phyloP scores from a whole-genome alignment of 2,888 invertebrate genomes.

The Ptilodon capucinus region DNA sequence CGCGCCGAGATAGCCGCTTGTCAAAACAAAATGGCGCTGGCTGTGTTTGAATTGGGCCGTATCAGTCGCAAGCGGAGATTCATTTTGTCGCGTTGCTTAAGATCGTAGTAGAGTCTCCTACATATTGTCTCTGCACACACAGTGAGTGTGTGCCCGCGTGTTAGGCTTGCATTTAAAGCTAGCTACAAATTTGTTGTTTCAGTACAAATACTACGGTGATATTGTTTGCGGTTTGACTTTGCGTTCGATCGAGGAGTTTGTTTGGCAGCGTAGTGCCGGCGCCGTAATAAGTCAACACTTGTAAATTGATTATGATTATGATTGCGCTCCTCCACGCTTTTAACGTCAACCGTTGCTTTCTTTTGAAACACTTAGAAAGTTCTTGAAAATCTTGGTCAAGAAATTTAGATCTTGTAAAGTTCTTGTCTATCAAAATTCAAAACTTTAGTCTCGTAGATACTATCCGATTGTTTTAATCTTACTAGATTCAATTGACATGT shows the following conservation, averaged over 20 bases:
- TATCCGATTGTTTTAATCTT: no score
- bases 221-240: slow-evolving; percentile 80
- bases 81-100: slow-evolving; percentile 82
- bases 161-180: slow-evolving; percentile 81
- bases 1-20: slow-evolving; percentile 71
- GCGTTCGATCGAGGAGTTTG: slow-evolving; percentile 78
- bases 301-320: slow-evolving; percentile 69
- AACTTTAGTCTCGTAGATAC: no score
- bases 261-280: slow-evolving; percentile 57
- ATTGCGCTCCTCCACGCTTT: slow-evolving; percentile 37
- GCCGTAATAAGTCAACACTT: slow-evolving; percentile 64
- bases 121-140: slow-evolving; percentile 81
- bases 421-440: no score
- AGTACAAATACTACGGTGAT: slow-evolving; percentile 80
- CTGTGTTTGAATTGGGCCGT: slow-evolving; percentile 82
- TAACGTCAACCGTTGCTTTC: slow-evolving; percentile 3
- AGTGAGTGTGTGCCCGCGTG: slow-evolving; percentile 75
- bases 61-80: slow-evolving; percentile 81
- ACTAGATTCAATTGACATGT: no score
- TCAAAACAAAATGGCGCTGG: slow-evolving; percentile 82
- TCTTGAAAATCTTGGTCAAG: no score
- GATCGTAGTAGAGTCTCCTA: slow-evolving; percentile 75
- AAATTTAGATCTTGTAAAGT: no score
- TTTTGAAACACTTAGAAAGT: background rate
- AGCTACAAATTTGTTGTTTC: slow-evolving; percentile 82